Evolutionary conservation across 1,140 invertebrate species (phyloP).

Genomic region (Reticulitermes speratus): DNA sequence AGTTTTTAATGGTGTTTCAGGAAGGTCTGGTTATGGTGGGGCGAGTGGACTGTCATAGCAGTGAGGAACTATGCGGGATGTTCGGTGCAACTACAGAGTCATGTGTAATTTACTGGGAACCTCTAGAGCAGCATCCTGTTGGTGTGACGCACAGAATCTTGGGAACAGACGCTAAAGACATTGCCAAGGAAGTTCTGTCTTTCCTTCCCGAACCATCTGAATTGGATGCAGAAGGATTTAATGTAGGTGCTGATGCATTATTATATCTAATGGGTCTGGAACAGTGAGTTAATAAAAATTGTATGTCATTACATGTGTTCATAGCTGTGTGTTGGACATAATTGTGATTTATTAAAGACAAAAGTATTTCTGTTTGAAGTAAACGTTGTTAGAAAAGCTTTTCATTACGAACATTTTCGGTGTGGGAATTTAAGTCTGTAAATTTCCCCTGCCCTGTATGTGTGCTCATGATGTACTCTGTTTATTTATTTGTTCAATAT

Average conservation of each 20-base stretch:
- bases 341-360: no score
- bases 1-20: constrained; percentile 41
- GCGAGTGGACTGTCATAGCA: constrained; percentile 48
- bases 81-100: constrained; percentile 44
- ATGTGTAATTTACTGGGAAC: constrained; percentile 53
- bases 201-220: constrained; percentile 42
- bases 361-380: no score
- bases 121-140: constrained; percentile 41
- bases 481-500: no score
- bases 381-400: no score
- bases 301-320: no score
- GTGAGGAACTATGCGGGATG: constrained; percentile 51
- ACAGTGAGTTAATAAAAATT: no score
- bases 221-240: constrained; percentile 40
- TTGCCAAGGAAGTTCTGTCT: constrained; percentile 43
- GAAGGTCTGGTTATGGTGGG: constrained; percentile 59
- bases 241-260: constrained; percentile 35
- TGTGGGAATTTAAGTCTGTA: no score
- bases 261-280: background rate
- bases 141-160: constrained; percentile 10
- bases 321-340: no score
- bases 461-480: no score
- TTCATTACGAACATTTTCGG: no score
- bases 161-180: constrained; percentile 45
- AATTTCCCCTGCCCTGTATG: no score